phyloP scores from a whole-genome alignment of 2,888 invertebrate genomes.

The Lithophane leautieri region DNA sequence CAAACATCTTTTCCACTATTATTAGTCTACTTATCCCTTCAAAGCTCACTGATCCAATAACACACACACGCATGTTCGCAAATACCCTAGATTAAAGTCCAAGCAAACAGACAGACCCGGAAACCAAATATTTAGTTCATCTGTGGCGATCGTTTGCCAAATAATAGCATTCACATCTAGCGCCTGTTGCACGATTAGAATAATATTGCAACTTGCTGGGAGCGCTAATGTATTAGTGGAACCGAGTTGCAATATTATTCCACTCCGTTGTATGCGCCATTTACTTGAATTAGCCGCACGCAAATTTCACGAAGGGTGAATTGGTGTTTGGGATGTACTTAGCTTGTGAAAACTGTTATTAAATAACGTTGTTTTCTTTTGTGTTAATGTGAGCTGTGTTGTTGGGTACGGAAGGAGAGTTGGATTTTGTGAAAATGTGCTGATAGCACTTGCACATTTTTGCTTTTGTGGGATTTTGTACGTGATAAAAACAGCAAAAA shows the following conservation, averaged over 20 bases:
- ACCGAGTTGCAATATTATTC: constrained; percentile 53
- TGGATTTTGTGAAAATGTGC: neutral
- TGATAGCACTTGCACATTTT: neutral
- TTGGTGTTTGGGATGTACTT: constrained; percentile 40
- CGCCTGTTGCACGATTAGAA: constrained; percentile 57
- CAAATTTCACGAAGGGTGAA: constrained; percentile 28
- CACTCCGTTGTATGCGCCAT: constrained; percentile 24
- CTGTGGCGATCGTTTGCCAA: constrained; percentile 55
- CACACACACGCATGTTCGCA: constrained; percentile 35
- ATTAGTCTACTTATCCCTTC: constrained; percentile 37
- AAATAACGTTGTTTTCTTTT: constrained; percentile 23
- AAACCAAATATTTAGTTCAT: constrained; percentile 56
- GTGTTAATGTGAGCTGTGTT: neutral
- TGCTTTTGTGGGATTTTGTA: constrained; percentile 15
- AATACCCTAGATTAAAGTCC: constrained; percentile 42
- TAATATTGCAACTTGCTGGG: constrained; percentile 59
- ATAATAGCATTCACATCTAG: constrained; percentile 40
- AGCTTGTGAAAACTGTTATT: constrained; percentile 40
- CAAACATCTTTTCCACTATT: constrained; percentile 28
- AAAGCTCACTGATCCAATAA: constrained; percentile 35
- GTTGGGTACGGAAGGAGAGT: neutral
- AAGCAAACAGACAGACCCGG: constrained; percentile 25
- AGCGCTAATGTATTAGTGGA: constrained; percentile 46
- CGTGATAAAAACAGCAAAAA: neutral
- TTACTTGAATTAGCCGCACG: constrained; percentile 42